phyloP scores from a whole-genome alignment of 2,797 vertebrate species.

The Clamator glandarius region DNA sequence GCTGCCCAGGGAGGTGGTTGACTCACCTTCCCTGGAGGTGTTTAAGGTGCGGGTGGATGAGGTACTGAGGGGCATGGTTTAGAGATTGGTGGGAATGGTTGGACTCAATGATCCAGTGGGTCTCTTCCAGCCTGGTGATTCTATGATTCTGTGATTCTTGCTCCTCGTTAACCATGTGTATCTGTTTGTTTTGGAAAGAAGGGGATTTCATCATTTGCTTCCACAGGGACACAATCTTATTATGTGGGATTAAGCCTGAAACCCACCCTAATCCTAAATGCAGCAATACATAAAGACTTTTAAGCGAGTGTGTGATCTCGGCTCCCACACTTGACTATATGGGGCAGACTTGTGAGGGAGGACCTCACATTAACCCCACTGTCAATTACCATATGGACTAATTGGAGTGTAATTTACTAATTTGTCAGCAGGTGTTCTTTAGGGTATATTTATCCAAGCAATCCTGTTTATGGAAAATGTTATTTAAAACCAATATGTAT shows the following conservation, averaged over 20 bases:
- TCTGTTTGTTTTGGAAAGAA: neutral
- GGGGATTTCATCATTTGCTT: neutral
- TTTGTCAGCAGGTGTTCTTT: slow-evolving; percentile 49
- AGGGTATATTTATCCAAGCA: slow-evolving; percentile 39
- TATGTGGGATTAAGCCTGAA: neutral
- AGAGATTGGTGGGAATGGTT: too few relatives aligned
- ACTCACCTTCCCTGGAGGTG: too few relatives aligned
- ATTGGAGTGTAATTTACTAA: slow-evolving; percentile 13
- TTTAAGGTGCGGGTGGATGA: too few relatives aligned
- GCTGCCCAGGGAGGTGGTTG: too few relatives aligned
- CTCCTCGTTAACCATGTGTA: neutral
- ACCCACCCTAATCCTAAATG: neutral
- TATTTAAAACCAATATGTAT: slow-evolving; percentile 58
- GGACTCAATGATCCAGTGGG: too few relatives aligned
- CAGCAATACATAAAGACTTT: neutral
- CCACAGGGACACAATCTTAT: neutral
- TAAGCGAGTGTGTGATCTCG: neutral
- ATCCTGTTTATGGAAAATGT: slow-evolving; percentile 49
- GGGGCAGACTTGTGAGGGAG: neutral
- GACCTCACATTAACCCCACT: neutral
- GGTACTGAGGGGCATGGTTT: too few relatives aligned
- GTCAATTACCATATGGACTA: neutral
- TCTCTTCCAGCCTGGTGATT: too few relatives aligned
- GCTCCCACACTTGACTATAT: neutral
- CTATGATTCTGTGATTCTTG: too few relatives aligned